Conservation (phyloP, 2,888 invertebrate genomes). For the Ctena decussata region DNA sequence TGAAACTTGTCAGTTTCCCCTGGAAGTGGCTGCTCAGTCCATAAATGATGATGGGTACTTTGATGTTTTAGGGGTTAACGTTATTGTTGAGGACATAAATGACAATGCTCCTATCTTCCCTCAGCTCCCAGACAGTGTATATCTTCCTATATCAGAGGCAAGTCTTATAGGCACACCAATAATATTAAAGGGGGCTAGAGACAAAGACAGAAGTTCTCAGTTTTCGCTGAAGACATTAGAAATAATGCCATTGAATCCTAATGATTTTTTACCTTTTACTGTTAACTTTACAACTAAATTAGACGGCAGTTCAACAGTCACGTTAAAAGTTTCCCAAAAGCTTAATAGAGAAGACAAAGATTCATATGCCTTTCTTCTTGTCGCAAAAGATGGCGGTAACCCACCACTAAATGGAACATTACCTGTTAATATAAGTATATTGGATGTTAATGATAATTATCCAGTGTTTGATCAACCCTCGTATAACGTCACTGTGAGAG, state of each 20-base stretch:
- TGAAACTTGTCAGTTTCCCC: conserved; percentile 47
- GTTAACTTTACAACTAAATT: conserved; percentile 65
- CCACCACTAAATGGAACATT: conserved; percentile 66
- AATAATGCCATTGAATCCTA: conserved; percentile 46
- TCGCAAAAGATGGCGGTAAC: conserved; percentile 73
- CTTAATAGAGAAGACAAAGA: conserved; percentile 72
- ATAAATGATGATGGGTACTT: conserved; percentile 66
- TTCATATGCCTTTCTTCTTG: conserved; percentile 67
- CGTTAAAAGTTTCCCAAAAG: conserved; percentile 63
- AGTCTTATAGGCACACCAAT: conserved; percentile 62
- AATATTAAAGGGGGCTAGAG: conserved; percentile 67
- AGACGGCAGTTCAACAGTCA: conserved; percentile 71
- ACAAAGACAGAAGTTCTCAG: conserved; percentile 67
- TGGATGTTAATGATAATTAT: conserved; percentile 71
- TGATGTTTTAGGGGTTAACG: conserved; percentile 69
- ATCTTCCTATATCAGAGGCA: conserved; percentile 65
- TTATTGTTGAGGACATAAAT: conserved; percentile 77
- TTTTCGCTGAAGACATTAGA: conserved; percentile 66
- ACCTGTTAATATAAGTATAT: conserved; percentile 60
- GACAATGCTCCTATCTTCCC: conserved; percentile 77
- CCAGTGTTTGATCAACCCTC: conserved; percentile 61
- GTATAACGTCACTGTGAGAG: conserved; percentile 67
- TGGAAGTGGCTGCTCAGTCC: conserved; percentile 69
- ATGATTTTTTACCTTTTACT: conserved; percentile 60
- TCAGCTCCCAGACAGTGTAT: conserved; percentile 35